phyloP scores from a whole-genome alignment of 2,888 invertebrate species.

The Micropterix aruncella region DNA sequence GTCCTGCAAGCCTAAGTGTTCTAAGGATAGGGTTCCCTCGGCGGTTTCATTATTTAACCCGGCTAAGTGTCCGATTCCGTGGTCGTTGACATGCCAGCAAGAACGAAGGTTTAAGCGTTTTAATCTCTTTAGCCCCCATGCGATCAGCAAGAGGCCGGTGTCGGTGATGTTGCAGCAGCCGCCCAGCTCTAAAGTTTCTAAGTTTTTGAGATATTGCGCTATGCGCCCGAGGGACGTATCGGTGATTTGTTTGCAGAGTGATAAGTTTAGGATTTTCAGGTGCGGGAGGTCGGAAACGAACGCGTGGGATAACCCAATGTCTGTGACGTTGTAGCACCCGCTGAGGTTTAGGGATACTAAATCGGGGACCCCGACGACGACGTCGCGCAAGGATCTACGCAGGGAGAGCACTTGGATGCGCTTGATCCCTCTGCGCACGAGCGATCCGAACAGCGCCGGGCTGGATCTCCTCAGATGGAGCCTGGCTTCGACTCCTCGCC shows the following conservation, averaged over 20 bases:
- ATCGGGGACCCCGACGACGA: constrained; percentile 73
- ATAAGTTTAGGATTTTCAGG: constrained; percentile 70
- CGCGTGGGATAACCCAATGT: constrained; percentile 70
- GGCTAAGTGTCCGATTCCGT: constrained; percentile 77
- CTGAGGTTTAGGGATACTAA: constrained; percentile 79
- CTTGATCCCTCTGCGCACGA: constrained; percentile 78
- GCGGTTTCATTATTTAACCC: constrained; percentile 51
- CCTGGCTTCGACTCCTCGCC: constrained; percentile 88
- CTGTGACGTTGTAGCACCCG: constrained; percentile 89
- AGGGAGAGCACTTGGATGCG: constrained; percentile 81
- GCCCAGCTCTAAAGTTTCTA: constrained; percentile 78
- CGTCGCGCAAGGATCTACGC: constrained; percentile 68
- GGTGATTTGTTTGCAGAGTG: constrained; percentile 91
- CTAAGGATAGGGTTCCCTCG: constrained; percentile 60
- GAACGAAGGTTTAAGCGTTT: constrained; percentile 77
- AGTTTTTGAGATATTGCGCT: constrained; percentile 70
- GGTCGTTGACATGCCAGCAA: constrained; percentile 86
- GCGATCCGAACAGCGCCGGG: constrained; percentile 70
- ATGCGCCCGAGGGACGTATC: constrained; percentile 77
- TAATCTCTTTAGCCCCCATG: constrained; percentile 76
- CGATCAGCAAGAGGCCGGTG: constrained; percentile 70
- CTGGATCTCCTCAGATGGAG: constrained; percentile 75
- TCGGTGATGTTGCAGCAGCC: constrained; percentile 89
- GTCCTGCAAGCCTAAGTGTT: constrained; percentile 82
- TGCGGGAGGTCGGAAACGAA: constrained; percentile 64